phyloP scores from a whole-genome alignment of 1,140 invertebrate genomes.

The Leptinotarsa lineolata region DNA sequence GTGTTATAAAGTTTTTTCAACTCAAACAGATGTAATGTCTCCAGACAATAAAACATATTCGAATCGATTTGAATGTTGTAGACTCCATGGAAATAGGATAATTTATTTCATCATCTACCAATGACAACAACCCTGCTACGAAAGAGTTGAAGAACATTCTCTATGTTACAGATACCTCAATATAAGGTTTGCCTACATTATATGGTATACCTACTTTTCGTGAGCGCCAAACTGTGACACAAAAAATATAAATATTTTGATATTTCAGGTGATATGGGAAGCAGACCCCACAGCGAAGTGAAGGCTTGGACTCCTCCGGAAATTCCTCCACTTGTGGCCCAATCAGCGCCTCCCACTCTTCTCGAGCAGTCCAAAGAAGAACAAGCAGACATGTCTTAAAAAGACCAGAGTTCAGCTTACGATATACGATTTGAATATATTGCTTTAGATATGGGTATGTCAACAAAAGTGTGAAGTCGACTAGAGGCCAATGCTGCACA shows the following conservation, averaged over 20 bases:
- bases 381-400: constrained; percentile 52
- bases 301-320: constrained; percentile 70
- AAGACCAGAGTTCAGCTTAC: constrained; percentile 52
- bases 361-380: constrained; percentile 57
- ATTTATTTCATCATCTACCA: too few relatives aligned
- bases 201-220: background rate
- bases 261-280: constrained; percentile 54
- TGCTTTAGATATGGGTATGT: constrained; percentile 56
- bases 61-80: too few relatives aligned
- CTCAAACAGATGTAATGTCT: too few relatives aligned
- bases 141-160: too few relatives aligned
- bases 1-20: too few relatives aligned
- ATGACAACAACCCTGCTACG: too few relatives aligned
- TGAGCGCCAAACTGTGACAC: background rate
- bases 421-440: constrained; percentile 55
- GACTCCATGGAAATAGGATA: too few relatives aligned
- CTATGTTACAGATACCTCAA: too few relatives aligned
- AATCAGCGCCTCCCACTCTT: constrained; percentile 69
- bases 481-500: constrained; percentile 48
- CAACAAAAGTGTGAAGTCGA: constrained; percentile 50
- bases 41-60: too few relatives aligned
- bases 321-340: constrained; percentile 65
- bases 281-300: constrained; percentile 71
- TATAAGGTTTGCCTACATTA: background rate
- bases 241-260: background rate